Conservation (phyloP, 2,113 vertebrate species). For the Nicator chloris region DNA sequence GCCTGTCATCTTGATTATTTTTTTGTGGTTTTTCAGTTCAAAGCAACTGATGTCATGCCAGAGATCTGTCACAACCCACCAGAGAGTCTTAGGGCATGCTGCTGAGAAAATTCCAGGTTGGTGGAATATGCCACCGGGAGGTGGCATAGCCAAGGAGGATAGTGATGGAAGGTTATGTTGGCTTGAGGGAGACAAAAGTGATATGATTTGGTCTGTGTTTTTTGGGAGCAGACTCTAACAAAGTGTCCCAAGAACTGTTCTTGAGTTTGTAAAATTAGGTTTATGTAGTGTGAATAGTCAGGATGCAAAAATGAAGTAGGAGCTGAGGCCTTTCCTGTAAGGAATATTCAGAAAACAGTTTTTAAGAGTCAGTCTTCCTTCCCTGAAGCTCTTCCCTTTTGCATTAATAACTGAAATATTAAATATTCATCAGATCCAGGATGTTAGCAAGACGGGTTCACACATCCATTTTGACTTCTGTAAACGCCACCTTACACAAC, state of each 20-base stretch:
- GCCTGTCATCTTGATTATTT: background rate
- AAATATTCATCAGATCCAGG: background rate
- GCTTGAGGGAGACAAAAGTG: background rate
- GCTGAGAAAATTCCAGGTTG: background rate
- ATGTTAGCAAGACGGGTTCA: background rate
- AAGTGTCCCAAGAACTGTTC: background rate
- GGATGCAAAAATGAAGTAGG: background rate
- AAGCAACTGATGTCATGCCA: background rate
- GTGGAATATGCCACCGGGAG: background rate
- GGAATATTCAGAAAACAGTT: background rate
- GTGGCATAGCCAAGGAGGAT: background rate
- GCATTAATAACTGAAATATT: background rate
- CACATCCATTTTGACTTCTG: background rate
- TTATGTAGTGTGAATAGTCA: background rate
- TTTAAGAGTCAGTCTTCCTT: background rate
- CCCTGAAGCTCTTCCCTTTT: background rate
- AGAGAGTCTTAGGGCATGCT: background rate
- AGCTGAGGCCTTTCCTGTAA: background rate
- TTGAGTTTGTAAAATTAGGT: background rate
- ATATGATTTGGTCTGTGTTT: background rate
- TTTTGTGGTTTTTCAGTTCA: background rate
- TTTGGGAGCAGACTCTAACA: background rate
- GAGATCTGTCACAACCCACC: background rate
- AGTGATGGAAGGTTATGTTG: background rate
- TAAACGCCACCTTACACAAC: background rate